phyloP scores from a whole-genome alignment of 2,113 vertebrate genomes.

The Rhinichthys klamathensis region DNA sequence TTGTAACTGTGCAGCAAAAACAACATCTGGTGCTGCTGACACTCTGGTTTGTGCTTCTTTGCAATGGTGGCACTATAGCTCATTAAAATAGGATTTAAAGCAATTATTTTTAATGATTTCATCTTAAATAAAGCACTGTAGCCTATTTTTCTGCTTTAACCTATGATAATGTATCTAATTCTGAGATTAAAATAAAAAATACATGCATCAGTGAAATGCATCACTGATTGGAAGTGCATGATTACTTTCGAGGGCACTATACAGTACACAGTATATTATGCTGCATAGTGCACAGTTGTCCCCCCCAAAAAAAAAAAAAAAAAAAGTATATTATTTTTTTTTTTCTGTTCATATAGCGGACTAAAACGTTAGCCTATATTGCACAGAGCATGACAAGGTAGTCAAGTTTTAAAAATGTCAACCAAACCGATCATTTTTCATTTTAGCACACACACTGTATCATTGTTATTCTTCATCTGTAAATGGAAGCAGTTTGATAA shows the following conservation, averaged over 20 bases:
- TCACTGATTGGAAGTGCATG: slow-evolving; percentile 64
- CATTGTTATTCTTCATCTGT: not conserved
- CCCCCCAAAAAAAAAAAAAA: too few relatives aligned
- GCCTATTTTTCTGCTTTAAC: slow-evolving; percentile 55
- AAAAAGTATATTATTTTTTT: not conserved
- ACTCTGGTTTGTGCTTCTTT: slow-evolving; percentile 79
- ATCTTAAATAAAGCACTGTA: slow-evolving; percentile 8
- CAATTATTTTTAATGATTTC: slow-evolving; percentile 19
- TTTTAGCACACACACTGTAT: not conserved
- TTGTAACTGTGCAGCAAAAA: slow-evolving; percentile 79
- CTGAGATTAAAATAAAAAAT: slow-evolving; percentile 52
- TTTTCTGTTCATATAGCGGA: slow-evolving; percentile 53
- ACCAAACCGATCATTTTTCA: not conserved
- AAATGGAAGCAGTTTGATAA: slow-evolving; percentile 5
- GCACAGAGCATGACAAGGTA: not conserved
- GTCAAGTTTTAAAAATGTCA: slow-evolving; percentile 15
- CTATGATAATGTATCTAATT: slow-evolving; percentile 62
- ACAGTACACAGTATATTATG: slow-evolving; percentile 53
- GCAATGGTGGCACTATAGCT: slow-evolving; percentile 73
- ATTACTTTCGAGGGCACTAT: slow-evolving; percentile 11
- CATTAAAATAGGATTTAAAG: slow-evolving; percentile 61
- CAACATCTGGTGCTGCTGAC: slow-evolving; percentile 71
- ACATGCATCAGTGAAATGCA: slow-evolving; percentile 36
- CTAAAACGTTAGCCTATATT: slow-evolving; percentile 1
- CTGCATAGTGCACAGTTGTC: slow-evolving; percentile 69